Percentiles rank a stretch among this genome's conserved stretches.
phyloP scores from a whole-genome alignment of 2,113 vertebrate species.

The Pholis gunnellus region DNA sequence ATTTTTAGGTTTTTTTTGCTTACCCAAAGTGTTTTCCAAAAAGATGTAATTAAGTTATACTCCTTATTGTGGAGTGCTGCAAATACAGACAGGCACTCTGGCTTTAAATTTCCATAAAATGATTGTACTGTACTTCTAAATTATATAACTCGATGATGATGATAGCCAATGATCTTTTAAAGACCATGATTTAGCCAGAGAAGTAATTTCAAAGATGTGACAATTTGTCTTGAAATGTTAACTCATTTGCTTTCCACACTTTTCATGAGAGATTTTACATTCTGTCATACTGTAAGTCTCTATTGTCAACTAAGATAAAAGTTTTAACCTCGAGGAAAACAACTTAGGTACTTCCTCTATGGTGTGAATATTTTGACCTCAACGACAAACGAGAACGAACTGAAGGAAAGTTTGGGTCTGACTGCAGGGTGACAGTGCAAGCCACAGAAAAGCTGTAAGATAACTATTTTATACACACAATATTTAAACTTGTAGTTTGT shows the following conservation, averaged over 20 bases:
- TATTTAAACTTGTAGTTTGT: conserved; percentile 62
- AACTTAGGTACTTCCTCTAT: not conserved
- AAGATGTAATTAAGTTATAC: not conserved
- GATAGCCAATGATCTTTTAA: conserved; percentile 3
- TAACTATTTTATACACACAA: conserved; percentile 65
- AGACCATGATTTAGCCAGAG: not conserved
- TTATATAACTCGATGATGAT: not conserved
- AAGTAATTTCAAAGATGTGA: not conserved
- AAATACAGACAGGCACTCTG: not conserved
- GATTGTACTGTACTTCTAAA: conserved; percentile 20
- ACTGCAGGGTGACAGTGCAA: conserved; percentile 40
- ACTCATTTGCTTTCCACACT: conserved; percentile 13
- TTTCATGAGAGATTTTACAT: not conserved
- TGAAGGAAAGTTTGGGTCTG: conserved; percentile 21
- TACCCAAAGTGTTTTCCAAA: not conserved
- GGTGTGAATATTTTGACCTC: conserved; percentile 36
- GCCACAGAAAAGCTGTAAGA: conserved; percentile 57
- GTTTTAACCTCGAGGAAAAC: conserved; percentile 25
- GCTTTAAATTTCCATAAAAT: conserved; percentile 9
- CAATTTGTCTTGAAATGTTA: conserved; percentile 35
- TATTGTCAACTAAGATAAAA: not conserved
- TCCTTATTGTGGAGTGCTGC: not conserved
- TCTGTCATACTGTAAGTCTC: not conserved
- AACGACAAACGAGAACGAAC: conserved; percentile 7
- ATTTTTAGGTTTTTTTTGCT: conserved; percentile 17